Percentiles rank a stretch among this genome's conserved stretches.
These are phyloP conservation scores for Aphaenogaster floridana DNA, from an alignment of 1,140 invertebrate genomes.

Conservation along the genomic window DNA sequence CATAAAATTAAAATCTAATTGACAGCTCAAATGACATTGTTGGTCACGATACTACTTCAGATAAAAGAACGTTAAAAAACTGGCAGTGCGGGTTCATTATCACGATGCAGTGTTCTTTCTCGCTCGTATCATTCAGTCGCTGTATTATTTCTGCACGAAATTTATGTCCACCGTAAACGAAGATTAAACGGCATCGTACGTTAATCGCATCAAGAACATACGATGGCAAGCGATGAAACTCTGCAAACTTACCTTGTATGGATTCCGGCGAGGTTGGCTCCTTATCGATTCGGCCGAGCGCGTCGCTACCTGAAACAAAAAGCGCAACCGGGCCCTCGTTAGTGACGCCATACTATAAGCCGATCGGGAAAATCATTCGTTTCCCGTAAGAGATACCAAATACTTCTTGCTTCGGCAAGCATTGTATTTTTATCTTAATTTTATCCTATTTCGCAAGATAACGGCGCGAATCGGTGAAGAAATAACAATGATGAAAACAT, in stretches of 20 bases:
- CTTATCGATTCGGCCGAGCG: slow-evolving; percentile 85
- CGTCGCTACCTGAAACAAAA: slow-evolving; percentile 85
- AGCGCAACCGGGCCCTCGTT: slow-evolving; percentile 73
- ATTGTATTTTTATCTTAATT: slow-evolving; percentile 46
- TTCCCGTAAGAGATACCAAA: slow-evolving; percentile 60
- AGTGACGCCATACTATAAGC: slow-evolving; percentile 70
- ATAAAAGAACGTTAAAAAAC: slow-evolving; percentile 64
- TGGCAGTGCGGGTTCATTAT: slow-evolving; percentile 66
- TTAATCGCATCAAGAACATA: slow-evolving; percentile 68
- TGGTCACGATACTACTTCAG: not conserved
- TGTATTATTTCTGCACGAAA: slow-evolving; percentile 66
- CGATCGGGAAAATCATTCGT: slow-evolving; percentile 64
- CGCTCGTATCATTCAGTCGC: slow-evolving; percentile 38
- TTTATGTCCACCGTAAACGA: slow-evolving; percentile 70
- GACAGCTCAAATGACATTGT: not conserved
- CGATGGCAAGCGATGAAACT: slow-evolving; percentile 65
- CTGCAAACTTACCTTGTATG: slow-evolving; percentile 83
- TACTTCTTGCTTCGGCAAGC: not conserved
- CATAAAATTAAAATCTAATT: not conserved
- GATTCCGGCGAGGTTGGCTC: slow-evolving; percentile 85
- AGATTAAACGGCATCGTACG: slow-evolving; percentile 68
- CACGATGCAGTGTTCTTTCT: slow-evolving; percentile 3
- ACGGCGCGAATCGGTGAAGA: not conserved
- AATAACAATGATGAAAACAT: slow-evolving; percentile 22
- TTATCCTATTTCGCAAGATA: not conserved